Evolutionary conservation across 2,888 invertebrate species (phyloP), one percentile per base, ranked within the genome.

Genomic region (Heliconius cydno): DNA sequence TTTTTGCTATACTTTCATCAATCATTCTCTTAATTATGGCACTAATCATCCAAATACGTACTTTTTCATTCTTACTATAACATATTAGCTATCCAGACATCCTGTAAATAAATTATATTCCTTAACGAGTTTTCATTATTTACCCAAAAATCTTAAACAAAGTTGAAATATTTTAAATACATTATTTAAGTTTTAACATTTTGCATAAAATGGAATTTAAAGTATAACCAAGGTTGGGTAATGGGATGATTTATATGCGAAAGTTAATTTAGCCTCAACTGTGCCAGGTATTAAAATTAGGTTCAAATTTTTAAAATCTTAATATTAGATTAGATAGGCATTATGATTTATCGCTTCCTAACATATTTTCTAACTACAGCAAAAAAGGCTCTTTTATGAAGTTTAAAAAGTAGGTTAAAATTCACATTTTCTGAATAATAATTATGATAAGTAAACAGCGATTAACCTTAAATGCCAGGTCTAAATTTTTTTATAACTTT

Each of bases 211-310:
- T 68, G n/a, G 41, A 68, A 41, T 68, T 68, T 68, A 25, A 68
- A 41, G 41, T 68, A 41, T 41, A 15, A 25, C 41, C 41, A 68
- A 41, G 68, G 38, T 68, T 25, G 41, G 68, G 12, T 68, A 68
- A 68, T 68, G 68, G 38, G 68, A 68, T 72, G 52, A 72, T 72
- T 72, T 72, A 72, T 72, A 72, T 72, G 71, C 52, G 30, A 52
- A 72, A 72, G 71, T 30, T 72, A 28, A 28, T 28, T 28, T 72
- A 10, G 71, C 19, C 52, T 28, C 52, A 30, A 72, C 22, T 22
- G 52, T 52, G 52, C 30, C 46, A 52, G 28, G 30, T 72, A 52
- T 12, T 22, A 72, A 72, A 72, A 41, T 41, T n/a, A 38, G 13
- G 41, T 68, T 68, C 25, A 68, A 38, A 68, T 2, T 5, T 28